A percentile compares a stretch with the other conserved stretches of the same genome.
phyloP scores from a whole-genome alignment of 2,888 invertebrate species.

The Pterostichus niger region DNA sequence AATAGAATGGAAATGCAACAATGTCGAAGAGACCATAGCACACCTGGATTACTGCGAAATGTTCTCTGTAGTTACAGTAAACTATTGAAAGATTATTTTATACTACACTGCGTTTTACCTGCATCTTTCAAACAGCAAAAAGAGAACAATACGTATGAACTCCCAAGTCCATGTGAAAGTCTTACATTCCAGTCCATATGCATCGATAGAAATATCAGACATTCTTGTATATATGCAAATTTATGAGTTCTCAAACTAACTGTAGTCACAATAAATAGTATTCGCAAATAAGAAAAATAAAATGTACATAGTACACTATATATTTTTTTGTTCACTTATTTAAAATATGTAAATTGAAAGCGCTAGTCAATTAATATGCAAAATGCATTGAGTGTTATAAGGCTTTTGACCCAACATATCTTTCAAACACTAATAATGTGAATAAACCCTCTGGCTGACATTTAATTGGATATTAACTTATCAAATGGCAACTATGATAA shows the following conservation, averaged over 20 bases:
- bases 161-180: slow-evolving; percentile 59
- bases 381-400: slow-evolving; percentile 51
- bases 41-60: neutral
- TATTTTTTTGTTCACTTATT: slow-evolving; percentile 1
- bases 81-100: slow-evolving; percentile 12
- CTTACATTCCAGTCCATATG: slow-evolving; percentile 30
- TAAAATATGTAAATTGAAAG: slow-evolving; percentile 39
- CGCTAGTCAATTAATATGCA: slow-evolving; percentile 50
- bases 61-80: neutral
- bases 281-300: slow-evolving; percentile 7
- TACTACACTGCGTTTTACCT: slow-evolving; percentile 46
- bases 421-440: slow-evolving; percentile 25
- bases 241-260: neutral
- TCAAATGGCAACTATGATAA: neutral
- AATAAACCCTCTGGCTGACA: slow-evolving; percentile 1
- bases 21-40: neutral
- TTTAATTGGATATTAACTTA: neutral
- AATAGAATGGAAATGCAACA: slow-evolving; percentile 22
- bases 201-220: slow-evolving; percentile 20
- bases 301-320: neutral
- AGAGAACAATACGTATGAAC: slow-evolving; percentile 56
- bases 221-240: slow-evolving; percentile 12
- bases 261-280: slow-evolving; percentile 8
- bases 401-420: slow-evolving; percentile 60
- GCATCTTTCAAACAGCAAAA: slow-evolving; percentile 37